Conservation (phyloP, 2,113 vertebrate species). For the Rissa tridactyla region DNA sequence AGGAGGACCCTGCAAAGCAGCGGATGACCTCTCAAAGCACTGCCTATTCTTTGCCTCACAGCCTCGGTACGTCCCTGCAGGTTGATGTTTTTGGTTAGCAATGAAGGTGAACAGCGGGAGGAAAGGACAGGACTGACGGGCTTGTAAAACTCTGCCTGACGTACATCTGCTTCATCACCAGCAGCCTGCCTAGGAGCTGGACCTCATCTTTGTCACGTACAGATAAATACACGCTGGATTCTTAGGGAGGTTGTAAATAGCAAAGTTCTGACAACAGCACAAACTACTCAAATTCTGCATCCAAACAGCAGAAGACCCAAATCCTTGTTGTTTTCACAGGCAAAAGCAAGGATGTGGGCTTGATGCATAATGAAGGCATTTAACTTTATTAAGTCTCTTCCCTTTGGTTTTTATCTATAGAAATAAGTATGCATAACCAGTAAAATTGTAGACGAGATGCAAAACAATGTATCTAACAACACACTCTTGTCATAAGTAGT, state of each 20-base stretch:
- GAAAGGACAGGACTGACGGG: neutral
- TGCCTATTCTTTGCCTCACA: neutral
- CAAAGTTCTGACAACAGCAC: neutral
- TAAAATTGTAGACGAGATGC: neutral
- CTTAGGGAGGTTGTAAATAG: neutral
- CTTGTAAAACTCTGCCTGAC: neutral
- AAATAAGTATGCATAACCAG: neutral
- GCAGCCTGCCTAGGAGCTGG: neutral
- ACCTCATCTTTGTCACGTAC: neutral
- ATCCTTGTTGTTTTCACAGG: neutral
- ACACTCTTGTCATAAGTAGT: neutral
- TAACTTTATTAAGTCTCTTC: neutral
- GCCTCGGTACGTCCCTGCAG: neutral
- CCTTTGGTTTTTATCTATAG: neutral
- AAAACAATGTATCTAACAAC: neutral
- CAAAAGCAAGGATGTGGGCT: neutral
- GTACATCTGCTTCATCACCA: neutral
- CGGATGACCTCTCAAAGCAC: neutral
- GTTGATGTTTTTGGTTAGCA: neutral
- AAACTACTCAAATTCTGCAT: neutral
- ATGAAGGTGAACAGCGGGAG: neutral
- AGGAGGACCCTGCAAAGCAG: conserved; percentile 22
- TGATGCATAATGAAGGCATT: neutral
- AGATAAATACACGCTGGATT: neutral
- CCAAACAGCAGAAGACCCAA: neutral